Conservation (phyloP, 2,888 invertebrate species). For the Eremobia ochroleuca region DNA sequence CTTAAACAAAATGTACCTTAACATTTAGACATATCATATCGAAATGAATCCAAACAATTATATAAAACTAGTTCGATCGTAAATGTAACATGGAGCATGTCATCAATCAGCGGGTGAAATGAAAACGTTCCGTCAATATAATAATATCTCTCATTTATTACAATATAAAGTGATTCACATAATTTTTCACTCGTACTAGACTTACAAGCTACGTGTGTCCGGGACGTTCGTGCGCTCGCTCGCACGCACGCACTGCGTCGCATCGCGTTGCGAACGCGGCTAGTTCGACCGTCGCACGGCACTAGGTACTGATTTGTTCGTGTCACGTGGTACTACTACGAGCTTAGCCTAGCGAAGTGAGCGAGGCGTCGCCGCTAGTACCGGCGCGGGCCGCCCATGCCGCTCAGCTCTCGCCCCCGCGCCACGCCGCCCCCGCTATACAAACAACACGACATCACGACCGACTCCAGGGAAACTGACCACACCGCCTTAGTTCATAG, state of each 20-base stretch:
- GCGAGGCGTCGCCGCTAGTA: slow-evolving; percentile 77
- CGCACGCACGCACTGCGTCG: slow-evolving; percentile 38
- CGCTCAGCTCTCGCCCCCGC: slow-evolving; percentile 78
- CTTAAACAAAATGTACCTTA: slow-evolving; percentile 74
- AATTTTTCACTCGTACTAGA: slow-evolving; percentile 72
- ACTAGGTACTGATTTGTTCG: slow-evolving; percentile 66
- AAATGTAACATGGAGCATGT: slow-evolving; percentile 59
- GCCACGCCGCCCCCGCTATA: slow-evolving; percentile 85
- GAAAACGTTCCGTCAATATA: slow-evolving; percentile 77
- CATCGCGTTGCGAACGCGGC: slow-evolving; percentile 40
- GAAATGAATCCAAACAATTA: slow-evolving; percentile 69
- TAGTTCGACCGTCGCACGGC: slow-evolving; percentile 57
- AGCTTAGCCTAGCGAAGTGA: slow-evolving; percentile 59
- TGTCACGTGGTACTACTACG: slow-evolving; percentile 62
- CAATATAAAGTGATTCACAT: slow-evolving; percentile 78
- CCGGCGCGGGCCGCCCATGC: slow-evolving; percentile 86
- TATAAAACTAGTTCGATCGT: slow-evolving; percentile 67
- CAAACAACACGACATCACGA: slow-evolving; percentile 71
- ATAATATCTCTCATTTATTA: slow-evolving; percentile 78
- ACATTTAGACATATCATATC: slow-evolving; percentile 74
- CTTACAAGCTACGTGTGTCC: slow-evolving; percentile 70
- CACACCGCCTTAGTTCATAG: slow-evolving; percentile 75
- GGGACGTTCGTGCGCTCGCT: slow-evolving; percentile 61
- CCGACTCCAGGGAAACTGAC: slow-evolving; percentile 56
- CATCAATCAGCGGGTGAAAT: slow-evolving; percentile 75